Base-by-base conservation (phyloP, 2,113 vertebrate species). In the Laticauda colubrina region DNA sequence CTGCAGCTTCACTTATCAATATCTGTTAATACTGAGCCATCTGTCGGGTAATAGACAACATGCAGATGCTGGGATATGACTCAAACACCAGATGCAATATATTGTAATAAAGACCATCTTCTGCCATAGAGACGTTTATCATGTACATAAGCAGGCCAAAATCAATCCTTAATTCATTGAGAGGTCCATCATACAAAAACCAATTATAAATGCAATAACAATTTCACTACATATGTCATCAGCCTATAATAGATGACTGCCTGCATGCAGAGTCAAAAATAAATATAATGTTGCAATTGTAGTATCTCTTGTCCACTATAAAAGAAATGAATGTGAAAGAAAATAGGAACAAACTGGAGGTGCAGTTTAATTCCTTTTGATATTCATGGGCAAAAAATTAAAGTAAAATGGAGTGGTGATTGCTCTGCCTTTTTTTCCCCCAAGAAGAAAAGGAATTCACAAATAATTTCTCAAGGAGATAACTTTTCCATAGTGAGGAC, bases 221-320 rank as follows among this genome's bases (percentile, higher is more conserved):
- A 53, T 90, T 90, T 43, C 56, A 39, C 34, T 12, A 59, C 92
- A 93, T n/a, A 92, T 85, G 69, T 85, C 43, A 86, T 26, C 75
- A 26, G 45, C 51, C 75, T n/a, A 86, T 61, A 90, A 90, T 90
- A 51, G 88, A 93, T 89, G 53, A 51, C 29, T 9, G 26, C n/a
- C 75, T 34, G 20, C 18, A 24, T 29, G 2, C 26, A n/a, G 54
- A 93, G 81, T 86, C 75, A 39, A 90, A 20, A 24, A 86, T 86
- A 90, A 90, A 86, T 64, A 86, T 61, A 93, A 90, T 54, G 55
- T 86, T 90, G 69, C 89, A 86, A 90, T 93, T 93, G 59, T 85
- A 43, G 45, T 55, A 29, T 54, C n/a, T 15, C 6, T 61, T 14
- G n/a, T 59, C 56, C 8, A 21, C 24, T 20, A 18, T 86, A 26